Conservation (phyloP, 2,797 vertebrate species). For the Pagetopsis macropterus region DNA sequence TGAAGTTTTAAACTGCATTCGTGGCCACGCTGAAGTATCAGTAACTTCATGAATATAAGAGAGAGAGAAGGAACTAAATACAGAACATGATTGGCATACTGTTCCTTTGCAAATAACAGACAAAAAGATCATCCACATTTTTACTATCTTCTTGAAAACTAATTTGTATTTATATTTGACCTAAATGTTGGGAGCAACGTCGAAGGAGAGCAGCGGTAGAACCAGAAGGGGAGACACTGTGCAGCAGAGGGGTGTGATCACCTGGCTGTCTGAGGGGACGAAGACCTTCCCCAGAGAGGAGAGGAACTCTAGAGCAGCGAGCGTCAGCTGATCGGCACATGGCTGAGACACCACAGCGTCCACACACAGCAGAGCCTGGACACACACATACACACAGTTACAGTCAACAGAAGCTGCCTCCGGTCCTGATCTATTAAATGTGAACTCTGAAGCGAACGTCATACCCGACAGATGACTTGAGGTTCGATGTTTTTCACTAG, state of each 20-base stretch:
- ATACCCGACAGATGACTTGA: constrained; percentile 87
- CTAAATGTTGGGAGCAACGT: background rate
- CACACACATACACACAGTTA: constrained; percentile 35
- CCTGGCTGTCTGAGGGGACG: constrained; percentile 88
- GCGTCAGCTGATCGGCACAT: constrained; percentile 83
- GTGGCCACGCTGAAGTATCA: background rate
- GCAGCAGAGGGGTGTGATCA: constrained; percentile 51
- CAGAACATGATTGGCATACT: background rate
- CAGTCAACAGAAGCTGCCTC: background rate
- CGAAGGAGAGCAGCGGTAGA: background rate
- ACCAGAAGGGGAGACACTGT: background rate
- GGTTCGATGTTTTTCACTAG: constrained; percentile 85
- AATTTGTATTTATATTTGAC: background rate
- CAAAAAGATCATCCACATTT: background rate
- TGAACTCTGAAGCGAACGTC: background rate
- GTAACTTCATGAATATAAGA: background rate
- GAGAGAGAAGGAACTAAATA: background rate
- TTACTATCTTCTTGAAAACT: background rate
- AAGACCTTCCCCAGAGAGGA: constrained; percentile 88
- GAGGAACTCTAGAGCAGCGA: constrained; percentile 88
- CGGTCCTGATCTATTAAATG: background rate
- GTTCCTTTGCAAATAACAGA: background rate
- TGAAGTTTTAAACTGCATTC: background rate
- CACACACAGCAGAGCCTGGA: constrained; percentile 86
- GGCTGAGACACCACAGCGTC: constrained; percentile 80